Conservation (phyloP, 2,113 vertebrate species). For the Gymnobelideus leadbeateri region DNA sequence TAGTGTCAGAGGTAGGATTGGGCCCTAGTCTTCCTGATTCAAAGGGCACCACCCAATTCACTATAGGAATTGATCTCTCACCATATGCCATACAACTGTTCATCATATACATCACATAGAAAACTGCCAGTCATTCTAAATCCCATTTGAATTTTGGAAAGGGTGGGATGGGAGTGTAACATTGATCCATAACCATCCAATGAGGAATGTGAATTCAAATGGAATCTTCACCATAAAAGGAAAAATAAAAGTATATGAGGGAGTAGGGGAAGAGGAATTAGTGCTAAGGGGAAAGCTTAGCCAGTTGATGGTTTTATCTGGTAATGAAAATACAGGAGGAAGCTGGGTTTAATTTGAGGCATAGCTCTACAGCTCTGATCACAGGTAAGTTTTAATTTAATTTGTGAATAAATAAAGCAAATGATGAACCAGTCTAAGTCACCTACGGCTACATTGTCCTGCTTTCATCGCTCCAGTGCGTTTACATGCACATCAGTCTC, state of each 20-base stretch:
- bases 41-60: neutral
- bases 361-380: constrained; percentile 4
- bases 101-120: neutral
- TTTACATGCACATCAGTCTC: constrained; percentile 61
- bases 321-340: neutral
- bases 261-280: neutral
- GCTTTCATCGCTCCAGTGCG: constrained; percentile 51
- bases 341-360: neutral
- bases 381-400: constrained; percentile 39
- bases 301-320: neutral
- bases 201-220: neutral
- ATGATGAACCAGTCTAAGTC: neutral
- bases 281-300: neutral
- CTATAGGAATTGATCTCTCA: neutral
- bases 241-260: neutral
- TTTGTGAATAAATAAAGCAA: constrained; percentile 40
- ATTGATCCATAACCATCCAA: neutral
- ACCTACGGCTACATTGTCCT: neutral
- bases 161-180: neutral
- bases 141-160: neutral
- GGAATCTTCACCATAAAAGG: neutral
- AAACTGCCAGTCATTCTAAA: neutral
- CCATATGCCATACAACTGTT: neutral
- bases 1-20: neutral
- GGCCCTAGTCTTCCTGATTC: neutral